Evolutionary conservation across 2,797 vertebrate genomes (phyloP).

Genomic region (Lateolabrax maculatus): DNA sequence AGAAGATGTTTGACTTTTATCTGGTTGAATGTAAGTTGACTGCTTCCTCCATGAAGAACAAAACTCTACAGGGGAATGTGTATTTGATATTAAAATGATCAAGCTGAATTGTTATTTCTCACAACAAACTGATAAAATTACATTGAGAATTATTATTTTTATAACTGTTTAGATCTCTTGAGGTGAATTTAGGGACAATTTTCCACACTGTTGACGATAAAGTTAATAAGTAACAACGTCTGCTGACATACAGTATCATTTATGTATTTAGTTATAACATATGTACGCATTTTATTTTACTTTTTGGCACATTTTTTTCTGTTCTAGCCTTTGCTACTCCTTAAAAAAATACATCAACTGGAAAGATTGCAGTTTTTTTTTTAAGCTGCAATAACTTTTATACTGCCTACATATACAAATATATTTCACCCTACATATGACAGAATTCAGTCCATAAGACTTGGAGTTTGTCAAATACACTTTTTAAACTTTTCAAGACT

Average conservation of each 20-base stretch:
- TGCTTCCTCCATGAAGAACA: neutral
- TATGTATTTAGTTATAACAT: neutral
- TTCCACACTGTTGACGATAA: neutral
- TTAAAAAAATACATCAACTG: too few relatives aligned
- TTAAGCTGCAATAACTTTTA: neutral
- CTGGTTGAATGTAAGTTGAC: neutral
- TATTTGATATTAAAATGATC: neutral
- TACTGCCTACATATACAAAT: too few relatives aligned
- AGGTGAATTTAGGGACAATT: neutral
- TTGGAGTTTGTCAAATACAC: neutral
- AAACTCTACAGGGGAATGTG: neutral
- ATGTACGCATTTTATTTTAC: neutral
- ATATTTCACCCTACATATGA: neutral
- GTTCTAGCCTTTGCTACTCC: too few relatives aligned
- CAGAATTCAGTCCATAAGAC: neutral
- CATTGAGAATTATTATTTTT: too few relatives aligned
- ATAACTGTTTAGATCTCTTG: neutral
- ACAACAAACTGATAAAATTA: neutral
- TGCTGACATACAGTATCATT: neutral
- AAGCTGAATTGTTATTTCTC: neutral
- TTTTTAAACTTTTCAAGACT: constrained; percentile 10
- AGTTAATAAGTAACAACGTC: neutral
- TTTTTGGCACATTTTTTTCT: neutral
- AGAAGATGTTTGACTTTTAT: neutral
- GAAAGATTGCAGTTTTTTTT: neutral